phyloP scores from a whole-genome alignment of 2,888 invertebrate genomes.

The Lycocerus yunnanus region DNA sequence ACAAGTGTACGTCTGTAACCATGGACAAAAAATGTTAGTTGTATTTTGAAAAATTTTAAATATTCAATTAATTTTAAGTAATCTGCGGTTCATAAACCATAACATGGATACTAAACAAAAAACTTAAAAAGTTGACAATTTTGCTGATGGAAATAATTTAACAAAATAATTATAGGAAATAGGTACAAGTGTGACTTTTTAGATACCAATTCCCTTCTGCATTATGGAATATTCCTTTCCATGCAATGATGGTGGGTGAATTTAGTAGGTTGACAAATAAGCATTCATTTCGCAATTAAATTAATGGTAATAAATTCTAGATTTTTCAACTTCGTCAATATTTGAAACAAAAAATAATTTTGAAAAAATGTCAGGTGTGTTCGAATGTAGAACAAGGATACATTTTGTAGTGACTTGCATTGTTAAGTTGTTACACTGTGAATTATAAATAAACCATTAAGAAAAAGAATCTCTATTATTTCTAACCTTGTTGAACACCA shows the following conservation, averaged over 20 bases:
- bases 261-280: neutral
- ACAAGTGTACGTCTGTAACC: slow-evolving; percentile 84
- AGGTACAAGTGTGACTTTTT: too few relatives aligned
- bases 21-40: slow-evolving; percentile 6
- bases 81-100: too few relatives aligned
- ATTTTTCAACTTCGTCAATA: neutral
- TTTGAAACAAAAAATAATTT: neutral
- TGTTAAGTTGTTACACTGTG: neutral
- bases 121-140: too few relatives aligned
- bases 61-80: neutral
- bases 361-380: neutral
- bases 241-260: too few relatives aligned
- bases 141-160: too few relatives aligned
- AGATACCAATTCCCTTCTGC: too few relatives aligned
- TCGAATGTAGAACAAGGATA: slow-evolving; percentile 10
- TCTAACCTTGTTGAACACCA: neutral
- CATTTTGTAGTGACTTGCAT: slow-evolving; percentile 11
- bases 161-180: too few relatives aligned
- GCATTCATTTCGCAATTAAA: neutral
- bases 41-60: neutral
- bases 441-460: neutral
- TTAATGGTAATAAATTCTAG: neutral
- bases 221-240: too few relatives aligned
- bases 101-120: too few relatives aligned
- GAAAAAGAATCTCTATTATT: neutral